phyloP scores from a whole-genome alignment of 2,797 vertebrate species.

The Gobio occitaniae region DNA sequence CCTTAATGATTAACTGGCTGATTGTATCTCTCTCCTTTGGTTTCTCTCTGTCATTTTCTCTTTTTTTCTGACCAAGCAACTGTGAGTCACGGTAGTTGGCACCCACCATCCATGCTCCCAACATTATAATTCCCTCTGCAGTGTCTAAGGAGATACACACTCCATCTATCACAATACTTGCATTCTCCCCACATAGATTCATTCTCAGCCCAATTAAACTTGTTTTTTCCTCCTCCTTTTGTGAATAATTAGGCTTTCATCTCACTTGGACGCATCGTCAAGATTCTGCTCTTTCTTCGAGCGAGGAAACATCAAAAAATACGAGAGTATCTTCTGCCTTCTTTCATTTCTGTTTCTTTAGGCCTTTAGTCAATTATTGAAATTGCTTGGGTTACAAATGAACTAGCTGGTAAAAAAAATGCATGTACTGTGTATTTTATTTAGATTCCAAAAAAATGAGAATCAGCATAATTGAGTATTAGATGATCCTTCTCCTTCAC shows the following conservation, averaged over 20 bases:
- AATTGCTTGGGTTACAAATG: conserved; percentile 84
- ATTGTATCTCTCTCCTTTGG: conserved; percentile 62
- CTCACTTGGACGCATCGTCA: conserved; percentile 94
- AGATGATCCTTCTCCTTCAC: not conserved
- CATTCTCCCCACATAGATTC: conserved; percentile 91
- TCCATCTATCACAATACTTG: conserved; percentile 96
- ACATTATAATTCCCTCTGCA: conserved; percentile 87
- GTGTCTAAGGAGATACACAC: conserved; percentile 89
- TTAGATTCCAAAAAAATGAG: conserved; percentile 17
- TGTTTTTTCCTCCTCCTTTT: conserved; percentile 93
- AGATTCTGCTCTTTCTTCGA: conserved; percentile 94
- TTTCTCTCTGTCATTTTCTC: conserved; percentile 57
- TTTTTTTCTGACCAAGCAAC: conserved; percentile 74
- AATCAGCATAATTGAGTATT: not conserved
- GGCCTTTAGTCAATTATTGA: conserved; percentile 95
- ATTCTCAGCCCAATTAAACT: conserved; percentile 96
- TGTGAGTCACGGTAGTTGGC: conserved; percentile 76
- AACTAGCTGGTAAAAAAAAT: conserved; percentile 64
- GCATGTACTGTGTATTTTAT: not conserved
- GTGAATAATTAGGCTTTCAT: conserved; percentile 99
- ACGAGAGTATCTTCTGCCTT: conserved; percentile 75
- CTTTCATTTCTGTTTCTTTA: conserved; percentile 91
- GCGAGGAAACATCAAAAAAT: conserved; percentile 88
- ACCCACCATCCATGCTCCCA: conserved; percentile 71
- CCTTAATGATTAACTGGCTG: conserved; percentile 77